Evolutionary conservation across 2,113 vertebrate species (phyloP).

Genomic region (Myotis yumanensis): DNA sequence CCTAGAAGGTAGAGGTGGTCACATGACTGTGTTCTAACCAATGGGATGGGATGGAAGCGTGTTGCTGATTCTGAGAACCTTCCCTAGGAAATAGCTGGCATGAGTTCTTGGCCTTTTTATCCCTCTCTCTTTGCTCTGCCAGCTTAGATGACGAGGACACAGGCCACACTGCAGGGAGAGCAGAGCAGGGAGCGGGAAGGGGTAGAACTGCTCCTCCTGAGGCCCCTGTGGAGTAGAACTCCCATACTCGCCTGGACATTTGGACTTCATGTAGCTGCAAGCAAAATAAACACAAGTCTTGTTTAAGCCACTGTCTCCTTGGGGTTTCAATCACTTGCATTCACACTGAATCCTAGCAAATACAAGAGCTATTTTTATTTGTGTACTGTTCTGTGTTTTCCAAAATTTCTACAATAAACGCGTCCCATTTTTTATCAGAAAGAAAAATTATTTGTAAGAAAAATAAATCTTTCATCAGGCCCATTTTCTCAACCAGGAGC

Average conservation of each 20-base stretch:
- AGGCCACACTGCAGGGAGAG: neutral
- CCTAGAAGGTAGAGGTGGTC: neutral
- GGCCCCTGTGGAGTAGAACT: neutral
- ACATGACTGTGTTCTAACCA: neutral
- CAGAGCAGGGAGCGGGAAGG: neutral
- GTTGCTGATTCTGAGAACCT: neutral
- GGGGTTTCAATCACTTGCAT: neutral
- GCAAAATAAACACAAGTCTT: neutral
- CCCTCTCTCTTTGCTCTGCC: neutral
- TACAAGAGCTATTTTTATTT: neutral
- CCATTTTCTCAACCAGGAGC: neutral
- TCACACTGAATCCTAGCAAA: neutral
- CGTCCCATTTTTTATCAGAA: conserved; percentile 6
- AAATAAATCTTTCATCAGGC: neutral
- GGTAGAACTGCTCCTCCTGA: neutral
- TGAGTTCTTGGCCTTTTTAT: neutral
- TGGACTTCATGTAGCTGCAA: neutral
- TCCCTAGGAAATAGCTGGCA: neutral
- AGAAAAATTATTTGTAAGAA: conserved; percentile 38
- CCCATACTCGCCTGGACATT: neutral
- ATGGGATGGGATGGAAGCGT: too few relatives aligned
- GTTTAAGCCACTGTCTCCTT: neutral
- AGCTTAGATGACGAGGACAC: neutral
- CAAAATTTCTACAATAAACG: neutral
- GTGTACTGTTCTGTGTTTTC: conserved; percentile 10